phyloP scores from a whole-genome alignment of 2,797 vertebrate species.

The Labroides dimidiatus region DNA sequence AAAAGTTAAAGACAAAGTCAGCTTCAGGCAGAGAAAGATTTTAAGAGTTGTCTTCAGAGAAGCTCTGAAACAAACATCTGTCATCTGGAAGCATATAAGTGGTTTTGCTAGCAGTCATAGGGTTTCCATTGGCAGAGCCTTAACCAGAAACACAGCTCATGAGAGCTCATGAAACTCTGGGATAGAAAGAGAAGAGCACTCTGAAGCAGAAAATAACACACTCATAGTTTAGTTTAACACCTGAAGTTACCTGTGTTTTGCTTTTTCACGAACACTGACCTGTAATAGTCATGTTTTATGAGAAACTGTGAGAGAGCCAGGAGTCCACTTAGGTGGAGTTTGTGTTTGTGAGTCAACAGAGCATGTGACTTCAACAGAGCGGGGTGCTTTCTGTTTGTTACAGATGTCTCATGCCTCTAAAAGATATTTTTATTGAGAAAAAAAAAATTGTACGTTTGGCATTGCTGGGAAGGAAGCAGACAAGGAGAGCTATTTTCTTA shows the following conservation, averaged over 20 bases:
- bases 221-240: too few relatives aligned
- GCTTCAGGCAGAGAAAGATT: not conserved
- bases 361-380: not conserved
- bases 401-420: not conserved
- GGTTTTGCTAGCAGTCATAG: not conserved
- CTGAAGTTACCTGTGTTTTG: too few relatives aligned
- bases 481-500: not conserved
- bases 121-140: not conserved
- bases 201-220: not conserved
- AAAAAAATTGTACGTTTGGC: not conserved
- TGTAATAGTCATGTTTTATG: too few relatives aligned
- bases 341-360: not conserved
- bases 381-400: not conserved
- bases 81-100: not conserved
- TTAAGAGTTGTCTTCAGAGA: not conserved
- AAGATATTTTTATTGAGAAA: not conserved
- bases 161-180: too few relatives aligned
- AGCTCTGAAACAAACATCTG: not conserved
- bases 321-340: too few relatives aligned
- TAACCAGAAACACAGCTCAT: not conserved
- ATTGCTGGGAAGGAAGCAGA: not conserved
- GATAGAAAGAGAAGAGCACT: too few relatives aligned
- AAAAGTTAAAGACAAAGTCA: not conserved
- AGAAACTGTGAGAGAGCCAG: too few relatives aligned
- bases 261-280: too few relatives aligned